A percentile compares a stretch with the other conserved stretches of the same genome.
phyloP scores from a whole-genome alignment of 92 coral and sea anemone genomes.

The Actinernus sp. region DNA sequence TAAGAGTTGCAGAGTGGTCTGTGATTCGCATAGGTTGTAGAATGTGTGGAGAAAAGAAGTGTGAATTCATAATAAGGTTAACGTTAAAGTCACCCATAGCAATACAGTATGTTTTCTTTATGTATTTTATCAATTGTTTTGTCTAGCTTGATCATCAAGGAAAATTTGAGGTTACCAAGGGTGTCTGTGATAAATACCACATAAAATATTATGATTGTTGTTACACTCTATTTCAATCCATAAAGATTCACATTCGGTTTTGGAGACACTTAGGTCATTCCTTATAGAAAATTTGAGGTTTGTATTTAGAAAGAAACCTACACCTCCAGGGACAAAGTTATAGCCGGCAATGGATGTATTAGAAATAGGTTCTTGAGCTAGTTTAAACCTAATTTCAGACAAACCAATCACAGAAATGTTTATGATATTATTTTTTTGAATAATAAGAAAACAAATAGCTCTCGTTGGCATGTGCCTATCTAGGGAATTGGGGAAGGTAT shows the following conservation, averaged over 20 bases:
- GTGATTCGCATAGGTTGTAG: conserved; percentile 56
- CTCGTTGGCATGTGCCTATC: too few species aligned
- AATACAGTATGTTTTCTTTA: conserved; percentile 45
- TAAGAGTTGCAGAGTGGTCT: conserved; percentile 44
- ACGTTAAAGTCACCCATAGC: conserved; percentile 60
- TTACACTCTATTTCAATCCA: conserved; percentile 66
- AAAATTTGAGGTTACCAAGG: conserved; percentile 54
- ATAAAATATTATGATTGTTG: conserved; percentile 36
- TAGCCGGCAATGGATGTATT: conserved; percentile 36
- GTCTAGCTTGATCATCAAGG: conserved; percentile 40
- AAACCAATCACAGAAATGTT: conserved; percentile 66
- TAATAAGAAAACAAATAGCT: too few species aligned
- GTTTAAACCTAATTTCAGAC: conserved; percentile 67
- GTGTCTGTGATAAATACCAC: conserved; percentile 67
- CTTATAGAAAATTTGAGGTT: conserved; percentile 20
- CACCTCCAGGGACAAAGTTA: conserved; percentile 57
- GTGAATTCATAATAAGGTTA: conserved; percentile 40
- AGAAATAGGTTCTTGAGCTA: conserved; percentile 15
- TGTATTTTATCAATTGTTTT: conserved; percentile 34
- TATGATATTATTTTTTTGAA: too few species aligned
- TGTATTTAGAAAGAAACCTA: conserved; percentile 30
- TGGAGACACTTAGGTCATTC: conserved; percentile 19
- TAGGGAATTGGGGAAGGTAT: too few species aligned
- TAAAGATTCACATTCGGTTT: conserved; percentile 54
- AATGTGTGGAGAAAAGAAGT: conserved; percentile 52